Base-by-base conservation (phyloP, 2,888 invertebrate species). In the Parnassius glacialis region DNA sequence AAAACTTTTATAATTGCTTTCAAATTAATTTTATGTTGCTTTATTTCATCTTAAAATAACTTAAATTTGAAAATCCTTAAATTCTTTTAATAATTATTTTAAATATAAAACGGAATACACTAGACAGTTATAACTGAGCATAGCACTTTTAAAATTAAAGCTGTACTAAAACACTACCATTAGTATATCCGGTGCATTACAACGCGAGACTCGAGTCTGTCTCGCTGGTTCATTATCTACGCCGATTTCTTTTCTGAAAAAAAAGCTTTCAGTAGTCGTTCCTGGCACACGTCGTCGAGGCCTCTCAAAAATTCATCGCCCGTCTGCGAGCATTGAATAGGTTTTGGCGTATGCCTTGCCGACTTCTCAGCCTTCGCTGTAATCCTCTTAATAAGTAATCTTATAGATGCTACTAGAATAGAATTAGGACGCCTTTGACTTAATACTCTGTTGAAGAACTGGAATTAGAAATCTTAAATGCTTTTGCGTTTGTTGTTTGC, bases 261-360 rank as follows among this genome's bases (percentile, higher is more conserved):
- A 78, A 82, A 83, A 74, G 78, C 84, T 83, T 81, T 81, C 83
- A 84, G 79, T 79, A 79, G 76, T 58, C 62, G 62, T 75, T 78
- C 79, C 81, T 80, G 79, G 83, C 80, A 81, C 81, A 74, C 81
- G 82, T 78, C 83, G 83, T 81, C 79, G 74, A 85, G 87, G 78
- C 86, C 89, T 83, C 89, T 90, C 88, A 90, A 90, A 90, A 89
- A 90, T 90, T 90, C 90, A 90, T 88, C 89, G 87, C 83, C 87
- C 86, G 90, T 90, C 90, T 88, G 85, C 82, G 72, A 71, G 73
- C 76, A 74, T 74, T 86, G 83, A 88, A 87, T 84, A 74, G 81
- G 78, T 82, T 80, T 76, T 71, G 79, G 77, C 76, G 77, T 74
- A 79, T 76, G 75, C 76, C 73, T 68, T 70, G 65, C 69, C 74